These are phyloP conservation scores for Entomyzon cyanotis DNA, from an alignment of 2,113 vertebrate species.

Conservation along the genomic window DNA sequence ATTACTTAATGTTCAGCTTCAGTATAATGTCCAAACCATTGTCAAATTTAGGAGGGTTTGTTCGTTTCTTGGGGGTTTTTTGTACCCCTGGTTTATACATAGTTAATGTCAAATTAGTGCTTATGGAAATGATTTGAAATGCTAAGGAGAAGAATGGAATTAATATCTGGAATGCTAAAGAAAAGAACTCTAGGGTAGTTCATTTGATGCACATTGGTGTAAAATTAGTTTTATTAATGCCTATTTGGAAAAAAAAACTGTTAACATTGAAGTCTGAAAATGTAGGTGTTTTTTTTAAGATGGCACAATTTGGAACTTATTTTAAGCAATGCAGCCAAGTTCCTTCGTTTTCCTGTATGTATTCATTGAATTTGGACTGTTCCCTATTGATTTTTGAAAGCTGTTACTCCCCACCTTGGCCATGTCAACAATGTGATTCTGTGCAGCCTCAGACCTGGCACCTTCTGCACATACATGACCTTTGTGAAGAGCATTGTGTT, in stretches of 20 bases:
- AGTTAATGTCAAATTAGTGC: not conserved
- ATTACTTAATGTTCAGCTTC: not conserved
- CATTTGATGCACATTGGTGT: not conserved
- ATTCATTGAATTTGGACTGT: not conserved
- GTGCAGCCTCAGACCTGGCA: not conserved
- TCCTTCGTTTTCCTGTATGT: not conserved
- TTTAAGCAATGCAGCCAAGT: not conserved
- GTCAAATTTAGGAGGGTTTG: not conserved
- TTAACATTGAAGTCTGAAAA: not conserved
- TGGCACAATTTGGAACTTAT: not conserved
- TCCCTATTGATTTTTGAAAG: not conserved
- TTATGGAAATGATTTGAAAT: not conserved
- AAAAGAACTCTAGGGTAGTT: not conserved
- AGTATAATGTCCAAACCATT: not conserved
- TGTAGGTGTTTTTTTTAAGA: not conserved
- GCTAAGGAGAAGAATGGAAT: not conserved
- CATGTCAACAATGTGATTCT: rapidly evolving
- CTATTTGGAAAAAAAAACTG: not conserved
- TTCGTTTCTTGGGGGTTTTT: not conserved
- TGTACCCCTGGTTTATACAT: not conserved
- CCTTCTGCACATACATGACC: not conserved
- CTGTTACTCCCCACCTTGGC: not conserved
- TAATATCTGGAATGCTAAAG: not conserved
- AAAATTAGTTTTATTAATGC: not conserved
- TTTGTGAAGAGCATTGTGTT: not conserved